A percentile compares a stretch with the other conserved stretches of the same genome.
phyloP scores from a whole-genome alignment of 2,797 vertebrate genomes.

The Arctocebus calabarensis region DNA sequence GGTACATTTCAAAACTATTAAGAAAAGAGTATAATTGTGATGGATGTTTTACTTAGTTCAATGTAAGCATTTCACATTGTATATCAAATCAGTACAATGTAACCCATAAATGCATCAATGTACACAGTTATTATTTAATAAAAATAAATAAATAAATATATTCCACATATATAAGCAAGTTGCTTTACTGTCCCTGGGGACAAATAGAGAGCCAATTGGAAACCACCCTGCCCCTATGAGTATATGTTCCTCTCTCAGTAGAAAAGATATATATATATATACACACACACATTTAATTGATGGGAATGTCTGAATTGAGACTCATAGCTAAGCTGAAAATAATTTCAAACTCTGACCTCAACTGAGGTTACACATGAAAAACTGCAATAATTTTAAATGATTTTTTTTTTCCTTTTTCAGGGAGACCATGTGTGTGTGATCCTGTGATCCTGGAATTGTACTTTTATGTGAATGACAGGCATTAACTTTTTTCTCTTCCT shows the following conservation, averaged over 20 bases:
- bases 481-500: not conserved
- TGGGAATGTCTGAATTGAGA: not conserved
- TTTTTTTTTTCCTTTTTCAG: not conserved
- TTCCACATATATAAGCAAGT: too few species aligned
- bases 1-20: too few species aligned
- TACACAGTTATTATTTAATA: too few species aligned
- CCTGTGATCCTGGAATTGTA: not conserved
- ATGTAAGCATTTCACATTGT: too few species aligned
- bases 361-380: not conserved
- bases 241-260: not conserved
- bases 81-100: too few species aligned
- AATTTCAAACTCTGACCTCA: not conserved
- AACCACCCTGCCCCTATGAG: not conserved
- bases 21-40: too few species aligned
- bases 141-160: too few species aligned
- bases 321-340: not conserved
- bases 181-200: not conserved
- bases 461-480: not conserved
- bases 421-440: rapidly evolving
- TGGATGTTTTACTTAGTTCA: too few species aligned
- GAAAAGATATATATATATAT: too few species aligned
- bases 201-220: not conserved
- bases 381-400: not conserved
- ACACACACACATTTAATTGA: not conserved
- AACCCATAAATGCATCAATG: too few species aligned